Base-by-base conservation (phyloP, 2,888 invertebrate species). In the Ophion slaviceki region DNA sequence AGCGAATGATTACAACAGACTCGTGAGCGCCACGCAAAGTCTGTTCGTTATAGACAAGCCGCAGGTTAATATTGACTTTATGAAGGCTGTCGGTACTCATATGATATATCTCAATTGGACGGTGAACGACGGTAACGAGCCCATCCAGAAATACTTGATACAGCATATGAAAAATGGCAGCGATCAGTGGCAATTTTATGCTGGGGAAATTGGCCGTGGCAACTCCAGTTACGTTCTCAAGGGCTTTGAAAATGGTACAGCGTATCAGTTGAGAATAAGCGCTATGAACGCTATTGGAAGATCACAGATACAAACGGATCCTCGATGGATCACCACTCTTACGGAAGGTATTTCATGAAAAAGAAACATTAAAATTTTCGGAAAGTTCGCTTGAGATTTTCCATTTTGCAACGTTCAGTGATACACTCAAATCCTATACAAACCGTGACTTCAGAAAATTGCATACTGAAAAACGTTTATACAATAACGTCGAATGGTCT, bases 51-150 rank as follows among this genome's bases (percentile, higher is more conserved):
- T 96, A 88, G 96, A 97, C 88, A 95, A 95, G 82, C 98, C 98
- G 0, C 95, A 96, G 92, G 95, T 97, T 0, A 95, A 94, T 72
- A 96, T 97, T 87, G 96, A 97, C 89, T 96, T 96, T 83, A 96
- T 96, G 0, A 97, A 97, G 92, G 96, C 97, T 0, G 97, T 98
- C 24, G 97, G 97, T 76, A 96, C 96, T 0, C 95, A 96, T 8
- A 96, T 96, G 92, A 96, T 98, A 67, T 98, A 96, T 93, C 92
- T 98, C 0, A 98, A 97, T 92, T 98, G 98, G 98, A 97, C 97
- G 0, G 95, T 97, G 0, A 96, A 96, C 84, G 95, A 96, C 85
- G 97, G 97, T 86, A 98, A 98, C 91, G 96, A 96, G 75, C 96
- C 96, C 0, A 95, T 97, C 28, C 94, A 95, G 87, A 92, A 93